Conservation (phyloP, 2,113 vertebrate species). For the Paedocypris sp. region DNA sequence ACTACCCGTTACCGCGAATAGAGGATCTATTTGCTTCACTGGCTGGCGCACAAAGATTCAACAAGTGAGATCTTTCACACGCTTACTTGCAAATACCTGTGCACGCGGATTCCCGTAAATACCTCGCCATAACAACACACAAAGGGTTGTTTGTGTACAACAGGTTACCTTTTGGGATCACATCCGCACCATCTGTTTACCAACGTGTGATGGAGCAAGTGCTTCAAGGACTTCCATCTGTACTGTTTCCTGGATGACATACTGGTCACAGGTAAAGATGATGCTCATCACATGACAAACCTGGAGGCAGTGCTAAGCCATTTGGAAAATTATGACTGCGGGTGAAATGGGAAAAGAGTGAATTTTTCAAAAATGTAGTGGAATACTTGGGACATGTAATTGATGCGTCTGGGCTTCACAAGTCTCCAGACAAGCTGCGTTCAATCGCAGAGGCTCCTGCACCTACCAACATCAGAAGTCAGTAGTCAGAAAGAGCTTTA, state of each 20-base stretch:
- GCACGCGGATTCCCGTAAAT: neutral
- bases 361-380: slow-evolving; percentile 8
- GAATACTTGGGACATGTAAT: slow-evolving; percentile 14
- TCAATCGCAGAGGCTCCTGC: slow-evolving; percentile 18
- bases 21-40: slow-evolving; percentile 19
- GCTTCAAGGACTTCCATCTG: neutral
- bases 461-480: neutral
- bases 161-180: slow-evolving; percentile 2
- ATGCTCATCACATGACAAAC: neutral
- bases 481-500: no score
- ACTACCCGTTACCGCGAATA: slow-evolving; percentile 10
- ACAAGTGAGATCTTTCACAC: slow-evolving; percentile 10
- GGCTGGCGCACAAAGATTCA: neutral
- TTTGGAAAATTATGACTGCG: neutral
- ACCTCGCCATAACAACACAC: slow-evolving; percentile 4
- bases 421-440: slow-evolving; percentile 5
- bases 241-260: slow-evolving; percentile 24
- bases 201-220: slow-evolving; percentile 21
- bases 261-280: neutral
- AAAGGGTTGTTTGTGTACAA: slow-evolving; percentile 17
- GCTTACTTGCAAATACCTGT: slow-evolving; percentile 14
- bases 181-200: slow-evolving; percentile 6
- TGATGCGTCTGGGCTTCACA: slow-evolving; percentile 11
- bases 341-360: neutral
- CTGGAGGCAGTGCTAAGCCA: neutral